Evolutionary conservation across 2,797 vertebrate species (phyloP).

Genomic region (Cercopithecus hamlyni): DNA sequence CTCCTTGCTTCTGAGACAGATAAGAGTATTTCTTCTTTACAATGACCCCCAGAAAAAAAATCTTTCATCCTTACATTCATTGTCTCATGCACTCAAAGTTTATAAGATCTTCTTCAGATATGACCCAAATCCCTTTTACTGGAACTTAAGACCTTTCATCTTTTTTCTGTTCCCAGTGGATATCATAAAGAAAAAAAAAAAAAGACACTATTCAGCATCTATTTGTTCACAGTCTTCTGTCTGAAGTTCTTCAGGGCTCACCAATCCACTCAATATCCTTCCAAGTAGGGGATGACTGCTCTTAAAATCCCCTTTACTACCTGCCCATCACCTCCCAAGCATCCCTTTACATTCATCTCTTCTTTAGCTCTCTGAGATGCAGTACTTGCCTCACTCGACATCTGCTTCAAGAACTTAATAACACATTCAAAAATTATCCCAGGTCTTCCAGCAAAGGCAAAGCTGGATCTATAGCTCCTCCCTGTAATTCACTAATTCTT

Average conservation of each 20-base stretch:
- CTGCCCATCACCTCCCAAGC: slow-evolving; percentile 17
- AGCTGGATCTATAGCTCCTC: neutral
- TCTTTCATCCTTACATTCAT: neutral
- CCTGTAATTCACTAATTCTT: slow-evolving; percentile 18
- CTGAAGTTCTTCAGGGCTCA: neutral
- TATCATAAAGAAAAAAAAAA: neutral
- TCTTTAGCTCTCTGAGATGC: neutral
- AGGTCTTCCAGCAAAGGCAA: neutral
- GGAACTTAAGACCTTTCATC: neutral
- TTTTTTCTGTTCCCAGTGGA: neutral
- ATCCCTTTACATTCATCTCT: neutral
- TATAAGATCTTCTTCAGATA: slow-evolving; percentile 15
- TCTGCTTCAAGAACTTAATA: slow-evolving; percentile 55
- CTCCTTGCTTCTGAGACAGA: slow-evolving; percentile 16
- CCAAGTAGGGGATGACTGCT: neutral
- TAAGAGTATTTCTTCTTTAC: slow-evolving; percentile 11
- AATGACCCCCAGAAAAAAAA: neutral
- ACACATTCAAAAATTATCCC: slow-evolving; percentile 27
- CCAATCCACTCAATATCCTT: neutral
- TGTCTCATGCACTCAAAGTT: neutral
- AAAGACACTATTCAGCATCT: neutral
- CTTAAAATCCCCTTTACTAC: slow-evolving; percentile 32
- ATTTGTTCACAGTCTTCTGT: slow-evolving; percentile 49
- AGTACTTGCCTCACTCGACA: slow-evolving; percentile 10
- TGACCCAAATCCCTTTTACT: slow-evolving; percentile 21